Evolutionary conservation across 1,140 invertebrate species (phyloP), one percentile per base, ranked within the genome.

Genomic region (Drosophila paulistorum): DNA sequence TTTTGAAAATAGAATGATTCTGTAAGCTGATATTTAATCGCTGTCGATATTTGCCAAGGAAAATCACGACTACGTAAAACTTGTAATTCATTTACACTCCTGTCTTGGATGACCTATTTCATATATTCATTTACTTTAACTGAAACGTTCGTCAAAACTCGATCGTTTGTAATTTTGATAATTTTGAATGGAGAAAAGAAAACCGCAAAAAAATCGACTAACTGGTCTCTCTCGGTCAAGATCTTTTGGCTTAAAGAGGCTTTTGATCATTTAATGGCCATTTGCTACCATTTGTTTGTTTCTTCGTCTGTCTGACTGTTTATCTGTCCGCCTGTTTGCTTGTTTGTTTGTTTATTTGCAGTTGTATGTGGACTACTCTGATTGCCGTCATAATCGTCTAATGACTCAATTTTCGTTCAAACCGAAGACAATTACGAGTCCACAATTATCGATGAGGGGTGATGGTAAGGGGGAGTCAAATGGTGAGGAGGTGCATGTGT

Each of bases 381-480:
- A 64, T 65, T 71, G 62, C 68, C 65, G 48, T 65, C 62, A 74
- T 62, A 64, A 70, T 68, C 76, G 68, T 51, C 82, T 86, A 86
- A 86, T 86, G 82, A 86, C 83, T 86, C 82, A 86, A 86, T 86
- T 86, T 86, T 84, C 69, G 54, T 69, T 67, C 39, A 78, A 68
- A 58, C 60, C 68, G 55, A 74, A 85, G 82, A 78, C 74, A 85
- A 85, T 85, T 85, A 81, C 72, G 54, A 64, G 48, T 72, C 81
- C 74, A 77, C 78, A 85, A 81, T 86, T 81, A 86, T 75, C 74
- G 35, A 77, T 85, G 78, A 70, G 81, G 41, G 41, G 20, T 5
- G 41, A 9, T 10, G 0, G 11, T 3, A 17, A 10, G 2, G 37
- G 26, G 6, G 39, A 30, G 30, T 6, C 6, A 30, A 30, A 30